phyloP scores from a whole-genome alignment of 2,888 invertebrate genomes.

The Hyposoter didymator region DNA sequence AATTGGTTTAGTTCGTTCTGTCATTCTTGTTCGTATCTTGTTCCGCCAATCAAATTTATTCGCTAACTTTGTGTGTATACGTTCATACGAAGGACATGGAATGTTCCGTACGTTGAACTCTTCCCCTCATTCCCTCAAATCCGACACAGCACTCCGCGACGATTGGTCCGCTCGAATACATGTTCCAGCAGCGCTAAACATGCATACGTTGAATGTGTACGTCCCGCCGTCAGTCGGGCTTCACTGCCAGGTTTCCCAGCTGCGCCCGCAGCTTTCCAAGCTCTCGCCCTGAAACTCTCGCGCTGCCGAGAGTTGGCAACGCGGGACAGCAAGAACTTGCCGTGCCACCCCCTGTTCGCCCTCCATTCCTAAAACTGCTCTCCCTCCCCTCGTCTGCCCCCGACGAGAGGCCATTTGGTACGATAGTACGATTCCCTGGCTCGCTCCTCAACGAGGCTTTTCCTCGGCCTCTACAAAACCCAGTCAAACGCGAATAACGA shows the following conservation, averaged over 20 bases:
- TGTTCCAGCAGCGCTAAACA: conserved; percentile 7
- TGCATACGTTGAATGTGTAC: conserved; percentile 8
- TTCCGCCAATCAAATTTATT: not conserved
- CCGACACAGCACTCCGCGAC: not conserved
- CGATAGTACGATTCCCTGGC: not conserved
- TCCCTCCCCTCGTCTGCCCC: conserved; percentile 9
- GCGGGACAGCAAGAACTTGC: conserved; percentile 39
- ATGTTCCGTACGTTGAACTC: conserved; percentile 55
- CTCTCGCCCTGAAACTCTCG: conserved; percentile 65
- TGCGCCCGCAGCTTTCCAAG: conserved; percentile 64
- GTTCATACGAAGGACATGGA: too few species aligned
- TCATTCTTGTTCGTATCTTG: conserved; percentile 16
- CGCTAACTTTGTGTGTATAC: not conserved
- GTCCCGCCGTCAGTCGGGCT: conserved; percentile 51
- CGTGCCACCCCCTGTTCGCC: conserved; percentile 45
- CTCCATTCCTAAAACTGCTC: conserved; percentile 38
- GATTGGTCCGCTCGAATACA: not conserved
- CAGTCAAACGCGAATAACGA: not conserved
- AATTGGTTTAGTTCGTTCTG: conserved; percentile 40
- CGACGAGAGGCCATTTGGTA: not conserved
- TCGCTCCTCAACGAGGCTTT: conserved; percentile 13
- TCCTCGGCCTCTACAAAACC: not conserved
- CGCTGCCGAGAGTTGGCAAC: conserved; percentile 65
- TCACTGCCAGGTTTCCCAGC: conserved; percentile 62
- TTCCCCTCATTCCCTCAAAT: conserved; percentile 16